Evolutionary conservation across 2,888 invertebrate species (phyloP).

Genomic region (Pseudanteris insignis): DNA sequence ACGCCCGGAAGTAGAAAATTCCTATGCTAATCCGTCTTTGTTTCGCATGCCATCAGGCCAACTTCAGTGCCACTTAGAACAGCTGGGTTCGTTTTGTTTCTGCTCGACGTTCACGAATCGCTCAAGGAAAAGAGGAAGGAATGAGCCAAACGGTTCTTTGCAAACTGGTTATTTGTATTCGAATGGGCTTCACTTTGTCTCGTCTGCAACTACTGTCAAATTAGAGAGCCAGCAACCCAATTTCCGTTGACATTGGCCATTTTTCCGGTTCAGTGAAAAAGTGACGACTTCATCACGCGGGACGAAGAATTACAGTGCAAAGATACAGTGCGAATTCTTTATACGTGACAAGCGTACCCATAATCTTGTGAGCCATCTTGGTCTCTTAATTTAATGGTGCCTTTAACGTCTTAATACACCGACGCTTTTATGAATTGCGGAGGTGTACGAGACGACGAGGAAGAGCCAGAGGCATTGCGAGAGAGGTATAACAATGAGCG

Average conservation of each 20-base stretch:
- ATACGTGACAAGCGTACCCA: no score
- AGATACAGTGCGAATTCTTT: no score
- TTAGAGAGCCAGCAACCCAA: constrained; percentile 49
- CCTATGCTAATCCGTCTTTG: constrained; percentile 61
- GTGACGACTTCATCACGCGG: constrained; percentile 11
- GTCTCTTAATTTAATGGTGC: no score
- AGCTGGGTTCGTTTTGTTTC: constrained; percentile 32
- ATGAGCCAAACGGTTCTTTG: constrained; percentile 41
- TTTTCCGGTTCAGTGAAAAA: constrained; percentile 39
- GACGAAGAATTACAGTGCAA: constrained; percentile 15
- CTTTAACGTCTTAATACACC: no score
- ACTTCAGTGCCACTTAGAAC: constrained; percentile 35
- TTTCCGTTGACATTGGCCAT: constrained; percentile 47
- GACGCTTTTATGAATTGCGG: no score
- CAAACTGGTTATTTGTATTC: constrained; percentile 43
- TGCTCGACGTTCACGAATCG: constrained; percentile 12
- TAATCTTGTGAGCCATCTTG: no score
- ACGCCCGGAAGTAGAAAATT: constrained; percentile 52
- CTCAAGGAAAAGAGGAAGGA: constrained; percentile 32
- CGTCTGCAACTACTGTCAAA: constrained; percentile 45
- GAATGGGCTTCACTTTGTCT: constrained; percentile 47
- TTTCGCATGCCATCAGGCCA: constrained; percentile 44
- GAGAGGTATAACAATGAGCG: no score
- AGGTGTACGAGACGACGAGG: no score
- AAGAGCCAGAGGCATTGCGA: no score